A percentile compares a stretch with the other conserved stretches of the same genome.
Evolutionary conservation across 2,797 vertebrate species (phyloP).

Genomic region (Hemitrygon akajei): DNA sequence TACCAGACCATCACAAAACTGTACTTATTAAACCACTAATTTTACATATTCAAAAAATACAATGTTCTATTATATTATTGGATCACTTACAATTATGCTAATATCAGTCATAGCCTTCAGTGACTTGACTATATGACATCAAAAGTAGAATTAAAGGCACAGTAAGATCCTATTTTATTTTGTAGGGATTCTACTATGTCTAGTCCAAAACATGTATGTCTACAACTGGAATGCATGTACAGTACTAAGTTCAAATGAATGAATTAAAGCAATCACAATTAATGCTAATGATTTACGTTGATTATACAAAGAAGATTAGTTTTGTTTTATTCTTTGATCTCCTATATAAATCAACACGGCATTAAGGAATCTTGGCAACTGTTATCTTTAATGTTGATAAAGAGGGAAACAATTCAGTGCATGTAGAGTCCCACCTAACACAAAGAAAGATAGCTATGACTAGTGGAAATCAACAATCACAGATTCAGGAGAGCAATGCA

Average conservation of each 20-base stretch:
- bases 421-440: neutral
- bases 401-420: neutral
- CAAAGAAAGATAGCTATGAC: neutral
- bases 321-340: neutral
- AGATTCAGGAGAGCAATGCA: neutral
- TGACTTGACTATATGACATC: neutral
- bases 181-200: neutral
- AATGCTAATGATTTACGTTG: neutral
- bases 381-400: neutral
- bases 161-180: neutral
- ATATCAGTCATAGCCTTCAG: neutral
- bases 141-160: conserved; percentile 1
- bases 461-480: neutral
- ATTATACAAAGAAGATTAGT: neutral
- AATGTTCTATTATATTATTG: conserved; percentile 3
- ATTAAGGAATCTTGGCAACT: neutral
- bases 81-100: neutral
- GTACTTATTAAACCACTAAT: neutral
- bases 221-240: neutral
- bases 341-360: neutral
- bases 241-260: neutral
- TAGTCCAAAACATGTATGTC: neutral
- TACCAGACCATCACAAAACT: conserved; percentile 1
- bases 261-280: neutral
- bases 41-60: conserved; percentile 8